These are phyloP conservation scores for Periophthalmodon schlosseri DNA, from an alignment of 2,113 vertebrate genomes.

Conservation along the genomic window DNA sequence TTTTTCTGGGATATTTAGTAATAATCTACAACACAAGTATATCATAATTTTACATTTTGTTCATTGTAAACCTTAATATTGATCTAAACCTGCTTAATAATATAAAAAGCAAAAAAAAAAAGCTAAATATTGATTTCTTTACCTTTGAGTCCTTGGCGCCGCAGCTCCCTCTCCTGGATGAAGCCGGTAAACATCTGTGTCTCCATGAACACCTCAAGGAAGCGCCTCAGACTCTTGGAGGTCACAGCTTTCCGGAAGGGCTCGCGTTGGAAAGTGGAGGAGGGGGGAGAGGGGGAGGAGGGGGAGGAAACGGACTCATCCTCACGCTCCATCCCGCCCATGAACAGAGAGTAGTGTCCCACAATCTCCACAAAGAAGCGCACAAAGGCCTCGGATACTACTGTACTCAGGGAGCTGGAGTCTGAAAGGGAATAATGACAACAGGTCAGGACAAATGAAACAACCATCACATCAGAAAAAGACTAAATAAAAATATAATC, in stretches of 20 bases:
- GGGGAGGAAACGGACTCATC: constrained; percentile 80
- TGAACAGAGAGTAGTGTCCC: constrained; percentile 89
- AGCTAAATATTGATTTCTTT: background rate
- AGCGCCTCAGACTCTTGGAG: constrained; percentile 89
- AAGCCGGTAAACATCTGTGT: constrained; percentile 93
- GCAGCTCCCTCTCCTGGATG: constrained; percentile 90
- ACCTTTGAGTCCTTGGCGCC: constrained; percentile 89
- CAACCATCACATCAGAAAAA: background rate
- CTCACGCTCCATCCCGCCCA: constrained; percentile 81
- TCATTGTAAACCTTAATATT: no score
- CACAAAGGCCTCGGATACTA: constrained; percentile 95
- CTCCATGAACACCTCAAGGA: constrained; percentile 97
- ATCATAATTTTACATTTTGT: no score
- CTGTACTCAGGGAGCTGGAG: constrained; percentile 80
- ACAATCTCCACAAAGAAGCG: constrained; percentile 90
- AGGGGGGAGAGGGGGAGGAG: constrained; percentile 50
- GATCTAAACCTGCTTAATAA: no score
- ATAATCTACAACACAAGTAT: no score
- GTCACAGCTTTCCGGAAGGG: constrained; percentile 92
- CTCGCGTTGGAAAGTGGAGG: constrained; percentile 78
- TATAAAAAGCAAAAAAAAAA: no score
- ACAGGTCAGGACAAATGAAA: background rate
- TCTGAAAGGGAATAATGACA: constrained; percentile 51
- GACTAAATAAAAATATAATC: background rate
- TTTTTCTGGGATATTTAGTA: no score